Conservation (phyloP, 2,888 invertebrate genomes). For the Perdita meconis region DNA sequence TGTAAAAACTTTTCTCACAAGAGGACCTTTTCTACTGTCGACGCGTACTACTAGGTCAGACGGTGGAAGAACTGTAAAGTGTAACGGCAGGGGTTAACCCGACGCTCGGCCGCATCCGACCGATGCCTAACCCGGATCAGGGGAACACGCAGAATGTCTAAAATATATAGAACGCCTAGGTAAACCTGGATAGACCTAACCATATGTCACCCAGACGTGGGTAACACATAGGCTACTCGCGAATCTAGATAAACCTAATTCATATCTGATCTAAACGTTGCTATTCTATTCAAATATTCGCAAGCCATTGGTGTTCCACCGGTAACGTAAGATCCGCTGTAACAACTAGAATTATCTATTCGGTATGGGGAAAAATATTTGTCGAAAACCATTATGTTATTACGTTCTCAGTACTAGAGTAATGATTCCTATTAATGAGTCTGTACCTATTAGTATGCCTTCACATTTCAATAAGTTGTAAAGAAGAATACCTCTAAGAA, state of each 20-base stretch:
- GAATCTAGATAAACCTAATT: conserved; percentile 47
- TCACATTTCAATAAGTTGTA: too few species aligned
- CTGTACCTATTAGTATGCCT: too few species aligned
- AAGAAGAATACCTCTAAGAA: too few species aligned
- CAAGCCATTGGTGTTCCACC: too few species aligned
- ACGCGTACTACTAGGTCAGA: too few species aligned
- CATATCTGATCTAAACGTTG: conserved; percentile 45
- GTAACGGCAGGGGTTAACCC: conserved; percentile 33
- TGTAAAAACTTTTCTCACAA: too few species aligned
- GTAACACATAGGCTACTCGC: conserved; percentile 22
- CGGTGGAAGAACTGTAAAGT: conserved; percentile 24
- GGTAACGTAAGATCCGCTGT: too few species aligned
- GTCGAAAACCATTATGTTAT: background rate
- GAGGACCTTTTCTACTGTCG: too few species aligned
- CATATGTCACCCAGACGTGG: conserved; percentile 43
- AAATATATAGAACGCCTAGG: conserved; percentile 44
- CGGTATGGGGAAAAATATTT: background rate
- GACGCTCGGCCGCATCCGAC: conserved; percentile 16
- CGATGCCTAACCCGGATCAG: conserved; percentile 38
- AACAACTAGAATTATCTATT: background rate
- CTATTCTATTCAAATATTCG: conserved; percentile 3
- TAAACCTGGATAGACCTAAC: conserved; percentile 49
- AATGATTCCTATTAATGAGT: too few species aligned
- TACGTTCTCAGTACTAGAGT: too few species aligned
- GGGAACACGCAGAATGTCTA: conserved; percentile 32